Evolutionary conservation across 1,140 invertebrate species (phyloP).

Genomic region (Heterodera schachtii): DNA sequence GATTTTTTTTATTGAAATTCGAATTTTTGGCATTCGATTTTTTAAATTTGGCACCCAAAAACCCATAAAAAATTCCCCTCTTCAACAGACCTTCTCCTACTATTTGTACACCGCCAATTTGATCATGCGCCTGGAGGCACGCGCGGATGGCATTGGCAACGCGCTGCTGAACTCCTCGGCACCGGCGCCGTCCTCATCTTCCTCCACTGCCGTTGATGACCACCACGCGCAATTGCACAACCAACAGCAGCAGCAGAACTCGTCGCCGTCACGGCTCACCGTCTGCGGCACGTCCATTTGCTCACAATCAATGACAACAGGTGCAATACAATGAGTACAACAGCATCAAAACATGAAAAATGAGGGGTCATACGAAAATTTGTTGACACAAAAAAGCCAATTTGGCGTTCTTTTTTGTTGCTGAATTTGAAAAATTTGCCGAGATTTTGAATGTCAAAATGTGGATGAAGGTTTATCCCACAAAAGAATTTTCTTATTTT

Average conservation of each 20-base stretch:
- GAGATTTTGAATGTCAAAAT: no score
- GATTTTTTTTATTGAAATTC: conserved; percentile 17
- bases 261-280: not conserved
- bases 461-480: no score
- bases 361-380: no score
- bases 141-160: conserved; percentile 80
- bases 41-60: not conserved
- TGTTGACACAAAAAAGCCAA: no score
- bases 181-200: conserved; percentile 76
- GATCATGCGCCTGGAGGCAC: conserved; percentile 84
- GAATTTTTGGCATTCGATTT: no score
- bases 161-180: conserved; percentile 75
- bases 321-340: no score
- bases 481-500: no score
- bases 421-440: no score
- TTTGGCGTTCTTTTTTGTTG: no score
- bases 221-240: conserved; percentile 36
- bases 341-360: no score
- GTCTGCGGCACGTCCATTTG: not conserved
- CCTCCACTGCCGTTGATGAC: conserved; percentile 66
- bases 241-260: conserved; percentile 30
- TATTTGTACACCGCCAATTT: conserved; percentile 86
- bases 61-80: not conserved
- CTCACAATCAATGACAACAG: no score
- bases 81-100: conserved; percentile 78